Conservation (phyloP, 2,113 vertebrate genomes). For the Regulus satrapa region DNA sequence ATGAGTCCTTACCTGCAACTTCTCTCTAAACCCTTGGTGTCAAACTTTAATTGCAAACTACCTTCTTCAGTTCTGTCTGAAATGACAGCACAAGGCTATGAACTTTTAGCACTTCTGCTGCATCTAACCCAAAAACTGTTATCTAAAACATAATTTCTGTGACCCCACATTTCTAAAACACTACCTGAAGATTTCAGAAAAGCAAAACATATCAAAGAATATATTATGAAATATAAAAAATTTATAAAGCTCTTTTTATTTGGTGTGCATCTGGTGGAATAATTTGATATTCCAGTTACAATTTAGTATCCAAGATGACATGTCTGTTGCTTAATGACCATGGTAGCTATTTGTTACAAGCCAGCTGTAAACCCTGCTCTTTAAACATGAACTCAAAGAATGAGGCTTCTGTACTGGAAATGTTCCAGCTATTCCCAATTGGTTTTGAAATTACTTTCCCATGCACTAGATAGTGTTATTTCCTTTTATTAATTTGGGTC, state of each 20-base stretch:
- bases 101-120: neutral
- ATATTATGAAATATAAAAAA: too few relatives aligned
- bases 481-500: neutral
- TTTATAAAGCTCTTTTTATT: neutral
- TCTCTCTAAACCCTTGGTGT: neutral
- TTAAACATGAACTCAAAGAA: neutral
- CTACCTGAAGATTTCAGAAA: neutral
- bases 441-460: neutral
- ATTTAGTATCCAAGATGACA: neutral
- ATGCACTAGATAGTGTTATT: neutral
- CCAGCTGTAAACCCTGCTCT: neutral
- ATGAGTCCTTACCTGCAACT: neutral
- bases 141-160: neutral
- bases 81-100: neutral
- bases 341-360: neutral
- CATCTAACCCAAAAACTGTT: neutral
- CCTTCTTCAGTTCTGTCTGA: neutral
- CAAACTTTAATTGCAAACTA: neutral
- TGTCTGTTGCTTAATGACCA: neutral
- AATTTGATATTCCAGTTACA: neutral
- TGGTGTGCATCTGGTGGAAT: neutral
- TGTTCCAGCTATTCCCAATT: neutral
- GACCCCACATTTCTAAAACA: neutral
- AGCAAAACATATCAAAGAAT: neutral
- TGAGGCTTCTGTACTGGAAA: neutral